A percentile compares a stretch with the other conserved stretches of the same genome.
phyloP scores from a whole-genome alignment of 2,113 vertebrate genomes.

The Thunnus maccoyii region DNA sequence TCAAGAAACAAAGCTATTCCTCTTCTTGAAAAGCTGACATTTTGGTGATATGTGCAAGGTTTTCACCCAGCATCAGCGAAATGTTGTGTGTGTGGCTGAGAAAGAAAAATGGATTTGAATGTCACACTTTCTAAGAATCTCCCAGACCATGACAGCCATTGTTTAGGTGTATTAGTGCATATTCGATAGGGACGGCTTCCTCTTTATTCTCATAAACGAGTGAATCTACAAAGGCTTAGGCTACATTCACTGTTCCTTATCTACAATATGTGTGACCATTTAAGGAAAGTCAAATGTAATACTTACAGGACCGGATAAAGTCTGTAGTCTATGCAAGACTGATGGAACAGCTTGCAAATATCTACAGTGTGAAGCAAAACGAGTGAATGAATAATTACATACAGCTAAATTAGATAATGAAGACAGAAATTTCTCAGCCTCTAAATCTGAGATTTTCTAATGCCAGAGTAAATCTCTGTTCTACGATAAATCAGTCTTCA shows the following conservation, averaged over 20 bases:
- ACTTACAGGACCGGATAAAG: neutral
- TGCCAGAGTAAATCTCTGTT: neutral
- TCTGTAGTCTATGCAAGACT: no score
- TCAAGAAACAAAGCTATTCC: conserved; percentile 33
- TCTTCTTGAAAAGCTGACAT: conserved; percentile 41
- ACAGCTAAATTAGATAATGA: neutral
- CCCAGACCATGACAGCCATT: conserved; percentile 13
- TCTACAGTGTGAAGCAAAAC: no score
- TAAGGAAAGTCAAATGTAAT: neutral
- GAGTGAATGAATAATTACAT: conserved; percentile 1
- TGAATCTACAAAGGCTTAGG: neutral
- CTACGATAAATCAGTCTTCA: neutral
- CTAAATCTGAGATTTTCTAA: neutral
- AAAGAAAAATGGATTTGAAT: conserved; percentile 42
- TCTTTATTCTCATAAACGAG: neutral
- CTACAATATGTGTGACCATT: neutral
- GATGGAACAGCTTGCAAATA: no score
- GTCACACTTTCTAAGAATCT: conserved; percentile 43
- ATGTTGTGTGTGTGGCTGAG: conserved; percentile 9
- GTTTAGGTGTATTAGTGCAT: conserved; percentile 3
- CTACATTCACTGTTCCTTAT: neutral
- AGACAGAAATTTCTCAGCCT: neutral
- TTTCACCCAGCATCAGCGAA: neutral
- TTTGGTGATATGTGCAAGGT: conserved; percentile 16
- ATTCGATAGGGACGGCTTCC: neutral